Evolutionary conservation across 2,797 vertebrate species (phyloP).

Genomic region (Okamejei kenojei): DNA sequence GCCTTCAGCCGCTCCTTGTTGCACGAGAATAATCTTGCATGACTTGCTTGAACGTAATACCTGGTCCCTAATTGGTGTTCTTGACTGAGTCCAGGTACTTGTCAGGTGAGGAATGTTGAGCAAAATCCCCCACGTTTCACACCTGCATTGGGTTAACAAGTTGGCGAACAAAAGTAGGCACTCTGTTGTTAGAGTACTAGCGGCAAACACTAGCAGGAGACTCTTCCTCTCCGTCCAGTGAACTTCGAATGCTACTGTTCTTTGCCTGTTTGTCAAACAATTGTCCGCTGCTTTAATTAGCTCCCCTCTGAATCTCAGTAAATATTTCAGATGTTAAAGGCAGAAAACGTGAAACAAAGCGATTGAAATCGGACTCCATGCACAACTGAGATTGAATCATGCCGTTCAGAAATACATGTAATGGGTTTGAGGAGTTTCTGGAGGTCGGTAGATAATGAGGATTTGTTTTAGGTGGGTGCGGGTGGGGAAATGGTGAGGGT

Average conservation of each 20-base stretch:
- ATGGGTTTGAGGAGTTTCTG: slow-evolving; percentile 8
- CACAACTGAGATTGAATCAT: slow-evolving; percentile 12
- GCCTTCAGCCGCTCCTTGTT: background rate
- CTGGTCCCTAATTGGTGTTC: background rate
- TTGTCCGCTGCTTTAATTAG: slow-evolving; percentile 4
- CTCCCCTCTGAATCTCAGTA: slow-evolving; percentile 7
- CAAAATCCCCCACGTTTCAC: background rate
- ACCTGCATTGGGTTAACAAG: background rate
- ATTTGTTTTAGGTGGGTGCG: background rate
- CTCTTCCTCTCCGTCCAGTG: background rate
- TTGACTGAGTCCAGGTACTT: background rate
- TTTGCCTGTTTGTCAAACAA: background rate
- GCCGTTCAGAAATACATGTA: slow-evolving; percentile 3
- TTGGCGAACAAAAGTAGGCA: background rate
- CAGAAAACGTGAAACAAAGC: slow-evolving; percentile 14
- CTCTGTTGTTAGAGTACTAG: background rate
- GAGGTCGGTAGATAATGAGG: slow-evolving; percentile 19
- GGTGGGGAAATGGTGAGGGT: background rate
- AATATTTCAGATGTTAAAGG: slow-evolving; percentile 34
- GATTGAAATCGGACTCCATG: background rate
- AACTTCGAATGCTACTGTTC: background rate
- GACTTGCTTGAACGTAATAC: background rate
- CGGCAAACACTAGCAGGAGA: slow-evolving; percentile 1
- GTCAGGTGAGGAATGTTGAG: background rate
- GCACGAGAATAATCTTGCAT: background rate